Percentiles rank a stretch among this genome's conserved stretches.
Evolutionary conservation across 2,888 invertebrate genomes (phyloP).

Genomic region (Ctena decussata): DNA sequence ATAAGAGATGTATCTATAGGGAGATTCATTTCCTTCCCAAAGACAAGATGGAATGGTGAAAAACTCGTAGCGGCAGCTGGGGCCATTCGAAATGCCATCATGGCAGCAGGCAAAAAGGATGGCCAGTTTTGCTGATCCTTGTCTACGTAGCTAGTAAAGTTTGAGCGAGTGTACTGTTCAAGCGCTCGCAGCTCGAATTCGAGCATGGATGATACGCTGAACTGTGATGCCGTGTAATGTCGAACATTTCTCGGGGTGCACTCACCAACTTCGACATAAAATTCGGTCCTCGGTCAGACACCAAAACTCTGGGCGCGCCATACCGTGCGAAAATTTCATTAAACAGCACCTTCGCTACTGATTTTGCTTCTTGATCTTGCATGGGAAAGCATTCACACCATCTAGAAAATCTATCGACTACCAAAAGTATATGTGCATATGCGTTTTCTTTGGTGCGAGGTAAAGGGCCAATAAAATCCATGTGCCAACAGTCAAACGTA

Average conservation of each 20-base stretch:
- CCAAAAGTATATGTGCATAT: constrained; percentile 25
- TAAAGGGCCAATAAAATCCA: constrained; percentile 21
- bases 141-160: neutral
- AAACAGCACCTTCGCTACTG: constrained; percentile 39
- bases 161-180: constrained; percentile 38
- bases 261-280: constrained; percentile 44
- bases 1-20: constrained; percentile 27
- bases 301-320: constrained; percentile 41
- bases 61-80: constrained; percentile 2
- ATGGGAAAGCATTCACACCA: constrained; percentile 51
- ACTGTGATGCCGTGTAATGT: constrained; percentile 4
- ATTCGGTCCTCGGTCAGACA: constrained; percentile 39
- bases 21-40: constrained; percentile 41
- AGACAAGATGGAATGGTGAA: constrained; percentile 22
- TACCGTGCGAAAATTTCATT: constrained; percentile 29
- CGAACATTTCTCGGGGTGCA: constrained; percentile 42
- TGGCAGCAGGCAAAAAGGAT: constrained; percentile 15
- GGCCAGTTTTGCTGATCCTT: constrained; percentile 39
- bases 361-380: constrained; percentile 39
- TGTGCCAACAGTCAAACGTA: constrained; percentile 17
- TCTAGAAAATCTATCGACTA: constrained; percentile 52
- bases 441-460: constrained; percentile 14
- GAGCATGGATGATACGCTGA: neutral
- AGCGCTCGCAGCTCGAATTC: constrained; percentile 8
- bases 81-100: constrained; percentile 29